Percentiles rank a stretch among this genome's conserved stretches.
These are phyloP conservation scores for Neogale vison DNA, from an alignment of 2,113 vertebrate genomes.

Conservation along the genomic window DNA sequence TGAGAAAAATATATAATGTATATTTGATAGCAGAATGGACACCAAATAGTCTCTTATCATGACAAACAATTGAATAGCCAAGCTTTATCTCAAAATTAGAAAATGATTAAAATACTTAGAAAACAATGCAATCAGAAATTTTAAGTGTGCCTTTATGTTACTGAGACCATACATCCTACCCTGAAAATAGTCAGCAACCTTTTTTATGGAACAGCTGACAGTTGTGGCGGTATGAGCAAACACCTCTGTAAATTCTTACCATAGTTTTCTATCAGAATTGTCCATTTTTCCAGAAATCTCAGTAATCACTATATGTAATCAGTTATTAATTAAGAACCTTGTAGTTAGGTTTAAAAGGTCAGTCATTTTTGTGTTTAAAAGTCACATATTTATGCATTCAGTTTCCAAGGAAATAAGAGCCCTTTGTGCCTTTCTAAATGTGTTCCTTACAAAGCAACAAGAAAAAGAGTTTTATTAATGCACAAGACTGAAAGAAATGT, in stretches of 20 bases:
- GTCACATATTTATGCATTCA: slow-evolving; percentile 17
- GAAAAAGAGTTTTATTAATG: slow-evolving; percentile 64
- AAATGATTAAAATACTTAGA: slow-evolving; percentile 23
- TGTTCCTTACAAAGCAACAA: slow-evolving; percentile 49
- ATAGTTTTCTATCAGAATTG: not conserved
- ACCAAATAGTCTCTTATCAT: not conserved
- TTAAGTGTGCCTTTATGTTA: slow-evolving; percentile 7
- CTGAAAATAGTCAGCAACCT: slow-evolving; percentile 15
- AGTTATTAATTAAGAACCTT: slow-evolving; percentile 45
- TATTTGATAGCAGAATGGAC: not conserved
- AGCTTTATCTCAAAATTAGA: slow-evolving; percentile 36
- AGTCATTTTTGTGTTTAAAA: slow-evolving; percentile 46
- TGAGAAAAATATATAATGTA: not conserved
- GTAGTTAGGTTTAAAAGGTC: slow-evolving; percentile 34
- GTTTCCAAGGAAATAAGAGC: slow-evolving; percentile 44
- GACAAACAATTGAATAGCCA: not conserved
- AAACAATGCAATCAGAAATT: not conserved
- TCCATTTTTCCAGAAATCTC: slow-evolving; percentile 39
- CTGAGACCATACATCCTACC: not conserved
- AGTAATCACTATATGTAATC: slow-evolving; percentile 35
- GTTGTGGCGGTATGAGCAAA: not conserved
- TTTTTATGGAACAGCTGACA: slow-evolving; percentile 34
- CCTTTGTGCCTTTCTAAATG: slow-evolving; percentile 58
- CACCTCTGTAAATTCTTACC: not conserved
- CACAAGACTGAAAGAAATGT: slow-evolving; percentile 61